Evolutionary conservation across 1,140 invertebrate species (phyloP), one percentile per base, ranked within the genome.

Genomic region (Bathynomus jamesi): DNA sequence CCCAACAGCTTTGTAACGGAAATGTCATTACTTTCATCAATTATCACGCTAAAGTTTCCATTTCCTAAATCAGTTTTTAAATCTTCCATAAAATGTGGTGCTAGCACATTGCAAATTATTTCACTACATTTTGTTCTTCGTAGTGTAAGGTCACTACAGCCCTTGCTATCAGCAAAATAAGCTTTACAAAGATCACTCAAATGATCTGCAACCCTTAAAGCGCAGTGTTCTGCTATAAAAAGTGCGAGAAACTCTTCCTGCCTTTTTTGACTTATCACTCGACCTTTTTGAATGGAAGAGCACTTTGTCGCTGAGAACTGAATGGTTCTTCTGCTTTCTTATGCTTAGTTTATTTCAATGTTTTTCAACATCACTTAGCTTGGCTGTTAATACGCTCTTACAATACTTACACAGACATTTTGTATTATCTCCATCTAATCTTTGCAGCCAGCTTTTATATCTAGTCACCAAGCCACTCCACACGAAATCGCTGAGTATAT

Each of bases 21-120:
- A 24, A 70, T 69, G n/a, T 69, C 61, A 69, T 63, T 69, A 17
- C 24, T 28, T 63, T 69, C 67, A 60, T 69, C 67, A 27, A 61
- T 61, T 30, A 69, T 5, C 29, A 69, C 4, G 7, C 40, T 69
- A 28, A 13, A 69, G 60, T 69, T 69, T 3, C 61, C 61, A 27
- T 29, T 30, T 28, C 67, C 67, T 28, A 65, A 21, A 64, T 61
- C 67, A 69, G 24, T 24, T 3, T 31, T 60, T 53, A 69, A 61
- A 25, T 69, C 67, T 0, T 69, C 24, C 5, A 17, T 5, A 5
- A 53, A 53, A 53, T 53, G 40, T 53, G 5, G 2, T 5, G 2
- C 40, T 2, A 53, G 40, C 2, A 53, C 32, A 40, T 40, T 17
- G 32, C 17, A 8, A 40, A 40, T 40, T 8, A 40, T 40, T 7